Percentiles rank a stretch among this genome's conserved stretches.
Evolutionary conservation across 92 coral and sea anemone species (phyloP).

Genomic region (Paragorgia papillata): DNA sequence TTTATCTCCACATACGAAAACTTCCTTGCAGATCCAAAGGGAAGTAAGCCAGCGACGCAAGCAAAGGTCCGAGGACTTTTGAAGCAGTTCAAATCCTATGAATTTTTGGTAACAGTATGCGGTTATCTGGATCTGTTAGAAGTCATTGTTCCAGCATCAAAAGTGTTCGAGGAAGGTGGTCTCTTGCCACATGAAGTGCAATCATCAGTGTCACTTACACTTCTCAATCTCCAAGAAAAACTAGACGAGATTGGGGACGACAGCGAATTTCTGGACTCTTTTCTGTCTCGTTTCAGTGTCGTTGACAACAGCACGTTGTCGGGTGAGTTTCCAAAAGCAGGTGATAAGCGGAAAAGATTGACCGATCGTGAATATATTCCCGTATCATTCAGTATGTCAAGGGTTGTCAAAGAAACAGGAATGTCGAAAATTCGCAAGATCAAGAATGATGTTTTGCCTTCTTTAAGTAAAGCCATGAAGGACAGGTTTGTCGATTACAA

Average conservation of each 20-base stretch:
- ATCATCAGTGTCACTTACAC: constrained; percentile 8
- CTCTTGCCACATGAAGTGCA: constrained; percentile 29
- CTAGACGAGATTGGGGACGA: constrained; percentile 4
- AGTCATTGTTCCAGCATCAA: constrained; percentile 36
- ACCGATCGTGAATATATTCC: neutral
- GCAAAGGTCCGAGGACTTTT: constrained; percentile 7
- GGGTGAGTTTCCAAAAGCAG: constrained; percentile 6
- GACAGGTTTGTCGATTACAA: too few relatives aligned
- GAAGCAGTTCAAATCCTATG: constrained; percentile 5
- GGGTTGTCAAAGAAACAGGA: too few relatives aligned
- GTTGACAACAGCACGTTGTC: neutral
- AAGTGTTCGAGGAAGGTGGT: constrained; percentile 45
- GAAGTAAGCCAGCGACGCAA: constrained; percentile 2
- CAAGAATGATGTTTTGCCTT: too few relatives aligned
- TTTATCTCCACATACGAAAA: neutral
- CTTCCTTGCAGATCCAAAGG: neutral
- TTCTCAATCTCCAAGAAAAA: neutral
- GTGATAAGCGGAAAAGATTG: constrained; percentile 2
- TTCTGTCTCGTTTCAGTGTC: neutral
- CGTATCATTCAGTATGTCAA: neutral
- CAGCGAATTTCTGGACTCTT: neutral
- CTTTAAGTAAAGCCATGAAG: too few relatives aligned
- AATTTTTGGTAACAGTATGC: neutral
- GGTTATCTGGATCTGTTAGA: constrained; percentile 39
- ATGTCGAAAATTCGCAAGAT: too few relatives aligned